Percentiles rank a stretch among this genome's conserved stretches.
These are phyloP conservation scores for Discoglossus pictus DNA, from an alignment of 2,797 vertebrate species.

Conservation along the genomic window DNA sequence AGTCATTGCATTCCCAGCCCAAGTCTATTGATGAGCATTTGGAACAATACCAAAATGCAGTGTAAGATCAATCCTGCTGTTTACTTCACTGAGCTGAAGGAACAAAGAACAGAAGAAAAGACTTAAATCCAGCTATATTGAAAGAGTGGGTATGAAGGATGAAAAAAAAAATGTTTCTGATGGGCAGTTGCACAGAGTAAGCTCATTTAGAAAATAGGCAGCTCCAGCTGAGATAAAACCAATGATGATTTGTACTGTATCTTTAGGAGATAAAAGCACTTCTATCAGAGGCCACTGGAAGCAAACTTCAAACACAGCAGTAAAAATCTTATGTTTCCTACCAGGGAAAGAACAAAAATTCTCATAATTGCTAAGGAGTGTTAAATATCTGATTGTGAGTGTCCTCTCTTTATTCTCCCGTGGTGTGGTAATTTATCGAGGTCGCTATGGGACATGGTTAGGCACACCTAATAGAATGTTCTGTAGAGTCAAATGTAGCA, in stretches of 20 bases:
- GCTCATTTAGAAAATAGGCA: slow-evolving; percentile 93
- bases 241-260: slow-evolving; percentile 93
- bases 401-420: slow-evolving; percentile 59
- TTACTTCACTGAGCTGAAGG: slow-evolving; percentile 78
- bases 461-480: slow-evolving; percentile 60
- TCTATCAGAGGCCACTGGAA: slow-evolving; percentile 78
- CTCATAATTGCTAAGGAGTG: slow-evolving; percentile 70
- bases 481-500: slow-evolving; percentile 65
- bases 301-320: slow-evolving; percentile 70
- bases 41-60: slow-evolving; percentile 89
- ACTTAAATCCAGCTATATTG: slow-evolving; percentile 70
- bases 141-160: slow-evolving; percentile 66
- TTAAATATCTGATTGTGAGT: slow-evolving; percentile 69
- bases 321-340: slow-evolving; percentile 67
- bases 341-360: slow-evolving; percentile 69
- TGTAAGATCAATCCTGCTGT: slow-evolving; percentile 92
- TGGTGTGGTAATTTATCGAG: slow-evolving; percentile 61
- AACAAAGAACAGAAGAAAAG: slow-evolving; percentile 80
- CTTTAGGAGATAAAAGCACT: slow-evolving; percentile 90
- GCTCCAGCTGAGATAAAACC: slow-evolving; percentile 94
- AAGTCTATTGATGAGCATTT: slow-evolving; percentile 79
- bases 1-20: slow-evolving; percentile 77
- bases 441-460: slow-evolving; percentile 62
- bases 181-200: slow-evolving; percentile 85
- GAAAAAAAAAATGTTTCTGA: slow-evolving; percentile 73